Evolutionary conservation across 1,140 invertebrate species (phyloP), one percentile per base, ranked within the genome.

Genomic region (Acyrthosiphon pisum): DNA sequence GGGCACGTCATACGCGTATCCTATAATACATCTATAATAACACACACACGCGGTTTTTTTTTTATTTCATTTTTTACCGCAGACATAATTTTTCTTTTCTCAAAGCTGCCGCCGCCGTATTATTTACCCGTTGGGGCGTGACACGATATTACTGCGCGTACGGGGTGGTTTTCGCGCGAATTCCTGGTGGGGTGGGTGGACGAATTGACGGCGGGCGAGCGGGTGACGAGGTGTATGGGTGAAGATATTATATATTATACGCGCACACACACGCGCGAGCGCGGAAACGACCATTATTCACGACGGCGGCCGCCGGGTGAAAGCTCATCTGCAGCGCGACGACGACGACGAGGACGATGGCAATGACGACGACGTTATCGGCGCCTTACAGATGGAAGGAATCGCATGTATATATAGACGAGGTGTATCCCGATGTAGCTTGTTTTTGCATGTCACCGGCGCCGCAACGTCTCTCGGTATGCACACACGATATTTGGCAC

Each of bases 311-410:
- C 44, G 84, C 6, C 86, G 30, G 44, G 23, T 84, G 83, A 84
- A 87, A 87, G 86, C 86, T 87, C 86, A 48, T 87, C 26, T 50
- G 46, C 20, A 9, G 26, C 11, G 44, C 46, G 30, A 6, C 30
- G 44, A 41, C 41, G 41, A 50, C 81, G 81, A 37, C 22, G 18
- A 23, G 9, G 8, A 4, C 44, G 4, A 7, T 26, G 18, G 37
- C 87, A 14, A 20, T 41, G 30, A 30, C 86, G 86, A 48, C 87
- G 87, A 88, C 87, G 87, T 88, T 88, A 88, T 88, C 87, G 48
- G 87, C 87, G 46, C 87, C 87, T 88, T 88, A 88, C 87, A 88
- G 87, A 88, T 88, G 87, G 87, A 88, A 50, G 87, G 87, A 88
- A 88, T 22, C 46, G 46, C 46, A 20, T 76, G 20, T 53, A n/a